Conservation (phyloP, 1,140 invertebrate genomes). For the Aphaenogaster rudis region DNA sequence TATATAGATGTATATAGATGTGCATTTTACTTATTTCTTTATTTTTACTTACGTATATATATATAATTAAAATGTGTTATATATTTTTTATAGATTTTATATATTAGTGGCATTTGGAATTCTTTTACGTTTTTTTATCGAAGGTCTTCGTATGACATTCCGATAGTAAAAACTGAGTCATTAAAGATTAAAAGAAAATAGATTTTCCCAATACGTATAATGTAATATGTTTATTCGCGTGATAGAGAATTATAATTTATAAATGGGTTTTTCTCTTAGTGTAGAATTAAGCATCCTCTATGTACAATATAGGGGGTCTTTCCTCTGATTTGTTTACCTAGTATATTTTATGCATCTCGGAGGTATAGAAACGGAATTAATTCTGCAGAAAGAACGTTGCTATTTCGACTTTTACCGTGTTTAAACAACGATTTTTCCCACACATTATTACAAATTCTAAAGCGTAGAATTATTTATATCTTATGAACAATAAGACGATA, state of each 20-base stretch:
- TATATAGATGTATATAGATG: no score
- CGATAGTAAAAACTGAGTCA: neutral
- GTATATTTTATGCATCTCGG: neutral
- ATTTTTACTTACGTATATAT: no score
- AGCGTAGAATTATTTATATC: neutral
- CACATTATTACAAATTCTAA: neutral
- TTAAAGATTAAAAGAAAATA: neutral
- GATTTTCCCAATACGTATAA: neutral
- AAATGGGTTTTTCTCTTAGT: no score
- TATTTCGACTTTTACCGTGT: neutral
- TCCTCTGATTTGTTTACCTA: neutral
- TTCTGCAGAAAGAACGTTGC: neutral
- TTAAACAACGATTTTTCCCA: neutral
- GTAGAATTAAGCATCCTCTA: neutral
- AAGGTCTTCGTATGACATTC: neutral
- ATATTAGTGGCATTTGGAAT: neutral
- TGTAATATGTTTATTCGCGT: no score
- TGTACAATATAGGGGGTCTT: neutral
- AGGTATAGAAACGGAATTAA: neutral
- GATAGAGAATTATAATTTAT: no score
- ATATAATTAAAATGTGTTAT: neutral
- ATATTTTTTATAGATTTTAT: neutral
- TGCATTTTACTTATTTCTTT: no score
- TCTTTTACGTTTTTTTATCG: neutral
- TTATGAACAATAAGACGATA: constrained; percentile 1